Conservation (phyloP, 1,140 invertebrate genomes). For the Cotesia typhae region DNA sequence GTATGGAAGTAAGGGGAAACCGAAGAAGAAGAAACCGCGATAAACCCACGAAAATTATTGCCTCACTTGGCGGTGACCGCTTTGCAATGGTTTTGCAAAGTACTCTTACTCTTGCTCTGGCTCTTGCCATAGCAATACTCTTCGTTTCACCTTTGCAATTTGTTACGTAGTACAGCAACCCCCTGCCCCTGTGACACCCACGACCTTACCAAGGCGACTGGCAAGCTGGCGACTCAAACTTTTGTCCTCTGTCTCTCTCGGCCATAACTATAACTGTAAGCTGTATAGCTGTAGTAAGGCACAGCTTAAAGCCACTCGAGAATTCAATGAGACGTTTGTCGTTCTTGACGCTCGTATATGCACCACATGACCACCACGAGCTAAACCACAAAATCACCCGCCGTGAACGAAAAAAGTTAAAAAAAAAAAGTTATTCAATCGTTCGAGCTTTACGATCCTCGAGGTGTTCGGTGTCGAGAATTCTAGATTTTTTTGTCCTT, state of each 20-base stretch:
- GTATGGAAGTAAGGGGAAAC: conserved; percentile 17
- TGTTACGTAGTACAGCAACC: conserved; percentile 37
- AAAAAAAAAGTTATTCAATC: conserved; percentile 37
- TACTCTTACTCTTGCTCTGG: too few relatives aligned
- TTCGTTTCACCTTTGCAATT: conserved; percentile 25
- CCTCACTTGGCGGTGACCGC: conserved; percentile 40
- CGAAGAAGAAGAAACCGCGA: conserved; percentile 49
- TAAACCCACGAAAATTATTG: conserved; percentile 58
- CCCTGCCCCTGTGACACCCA: conserved; percentile 39
- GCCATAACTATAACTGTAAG: too few relatives aligned
- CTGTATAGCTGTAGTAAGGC: too few relatives aligned
- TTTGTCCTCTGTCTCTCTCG: too few relatives aligned
- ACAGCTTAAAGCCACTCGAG: conserved; percentile 6
- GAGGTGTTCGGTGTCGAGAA: not conserved
- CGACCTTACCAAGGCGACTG: conserved; percentile 51
- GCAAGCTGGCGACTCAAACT: not conserved
- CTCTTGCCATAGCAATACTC: too few relatives aligned
- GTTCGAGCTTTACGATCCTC: conserved; percentile 34
- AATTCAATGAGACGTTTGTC: conserved; percentile 38
- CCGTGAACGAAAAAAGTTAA: conserved; percentile 15
- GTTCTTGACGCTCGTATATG: conserved; percentile 3
- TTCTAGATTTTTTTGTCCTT: conserved; percentile 4
- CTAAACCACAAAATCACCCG: conserved; percentile 36
- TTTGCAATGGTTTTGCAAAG: conserved; percentile 24
- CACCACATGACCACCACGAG: conserved; percentile 1